Conservation (phyloP, 1,140 invertebrate genomes). For the Magallana gigas region DNA sequence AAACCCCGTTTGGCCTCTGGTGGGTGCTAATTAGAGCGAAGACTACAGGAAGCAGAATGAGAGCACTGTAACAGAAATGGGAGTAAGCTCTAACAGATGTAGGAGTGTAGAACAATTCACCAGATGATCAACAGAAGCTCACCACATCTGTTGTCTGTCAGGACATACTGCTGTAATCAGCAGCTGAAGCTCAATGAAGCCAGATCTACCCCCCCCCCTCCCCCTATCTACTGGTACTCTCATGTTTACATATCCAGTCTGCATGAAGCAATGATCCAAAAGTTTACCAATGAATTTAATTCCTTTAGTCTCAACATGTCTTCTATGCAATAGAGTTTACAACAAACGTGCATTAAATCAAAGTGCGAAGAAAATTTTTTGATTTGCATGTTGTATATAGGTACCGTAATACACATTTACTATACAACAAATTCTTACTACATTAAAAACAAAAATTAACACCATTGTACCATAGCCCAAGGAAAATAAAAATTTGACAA, state of each 20-base stretch:
- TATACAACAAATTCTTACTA: neutral
- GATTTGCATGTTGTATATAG: too few species aligned
- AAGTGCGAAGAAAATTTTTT: neutral
- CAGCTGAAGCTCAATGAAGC: neutral
- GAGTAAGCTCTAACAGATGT: constrained; percentile 5
- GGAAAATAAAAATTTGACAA: constrained; percentile 6
- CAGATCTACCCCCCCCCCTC: too few species aligned
- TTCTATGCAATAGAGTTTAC: neutral
- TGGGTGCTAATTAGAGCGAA: neutral
- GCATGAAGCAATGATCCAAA: too few species aligned
- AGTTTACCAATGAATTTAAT: too few species aligned
- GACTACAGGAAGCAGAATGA: neutral
- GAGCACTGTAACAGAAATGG: neutral
- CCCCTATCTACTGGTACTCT: too few species aligned
- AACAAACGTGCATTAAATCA: neutral
- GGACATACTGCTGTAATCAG: neutral
- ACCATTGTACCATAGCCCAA: neutral
- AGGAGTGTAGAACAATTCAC: constrained; percentile 9
- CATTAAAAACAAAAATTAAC: neutral
- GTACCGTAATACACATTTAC: neutral
- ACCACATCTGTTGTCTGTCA: neutral
- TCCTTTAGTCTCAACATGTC: too few species aligned
- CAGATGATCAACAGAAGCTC: neutral
- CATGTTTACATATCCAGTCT: too few species aligned
- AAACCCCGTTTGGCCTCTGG: neutral